Evolutionary conservation across 2,113 vertebrate species (phyloP).

Genomic region (Coptodon rendalli): DNA sequence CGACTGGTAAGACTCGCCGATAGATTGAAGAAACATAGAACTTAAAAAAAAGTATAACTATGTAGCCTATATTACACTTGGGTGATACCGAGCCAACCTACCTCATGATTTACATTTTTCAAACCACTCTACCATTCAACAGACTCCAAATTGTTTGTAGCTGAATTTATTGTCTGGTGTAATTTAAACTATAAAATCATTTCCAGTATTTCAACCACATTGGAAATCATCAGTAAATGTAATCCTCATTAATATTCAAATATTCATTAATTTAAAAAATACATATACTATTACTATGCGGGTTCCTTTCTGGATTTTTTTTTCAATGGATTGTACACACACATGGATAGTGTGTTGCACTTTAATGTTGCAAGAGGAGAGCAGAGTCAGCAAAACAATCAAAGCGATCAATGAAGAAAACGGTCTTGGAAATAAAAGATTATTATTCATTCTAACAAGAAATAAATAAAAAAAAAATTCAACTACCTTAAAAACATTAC

Average conservation of each 20-base stretch:
- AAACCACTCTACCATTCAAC: neutral
- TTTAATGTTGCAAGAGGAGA: neutral
- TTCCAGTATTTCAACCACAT: neutral
- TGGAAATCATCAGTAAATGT: neutral
- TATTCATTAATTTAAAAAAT: neutral
- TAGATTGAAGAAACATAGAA: neutral
- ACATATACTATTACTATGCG: neutral
- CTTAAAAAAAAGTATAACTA: neutral
- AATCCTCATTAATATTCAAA: neutral
- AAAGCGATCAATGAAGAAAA: neutral
- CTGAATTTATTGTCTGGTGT: neutral
- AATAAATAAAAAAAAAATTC: neutral
- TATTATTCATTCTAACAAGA: neutral
- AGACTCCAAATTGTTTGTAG: neutral
- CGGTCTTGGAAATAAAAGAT: neutral
- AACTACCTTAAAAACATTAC: neutral
- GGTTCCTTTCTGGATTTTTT: neutral
- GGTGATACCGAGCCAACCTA: neutral
- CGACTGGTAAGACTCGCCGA: conserved; percentile 79
- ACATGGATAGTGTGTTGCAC: neutral
- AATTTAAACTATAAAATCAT: neutral
- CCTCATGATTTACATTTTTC: neutral
- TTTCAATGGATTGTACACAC: neutral
- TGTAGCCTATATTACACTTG: neutral
- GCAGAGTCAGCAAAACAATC: neutral